These are phyloP conservation scores for Thera obeliscata DNA, from an alignment of 2,888 invertebrate genomes.

Conservation along the genomic window DNA sequence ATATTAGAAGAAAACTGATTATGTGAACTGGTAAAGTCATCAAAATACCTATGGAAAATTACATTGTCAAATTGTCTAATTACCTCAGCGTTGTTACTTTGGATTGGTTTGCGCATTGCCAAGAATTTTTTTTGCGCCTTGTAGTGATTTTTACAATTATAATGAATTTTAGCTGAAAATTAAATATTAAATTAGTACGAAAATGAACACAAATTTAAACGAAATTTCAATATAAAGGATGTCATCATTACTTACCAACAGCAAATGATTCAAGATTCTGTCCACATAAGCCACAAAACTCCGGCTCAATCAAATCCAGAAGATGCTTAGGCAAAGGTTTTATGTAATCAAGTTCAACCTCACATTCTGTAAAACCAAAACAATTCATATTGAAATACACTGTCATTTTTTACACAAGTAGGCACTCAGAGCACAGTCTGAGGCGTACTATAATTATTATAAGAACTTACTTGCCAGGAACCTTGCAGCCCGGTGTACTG, in stretches of 20 bases:
- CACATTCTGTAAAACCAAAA: conserved; percentile 57
- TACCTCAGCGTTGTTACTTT: conserved; percentile 57
- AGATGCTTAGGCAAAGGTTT: conserved; percentile 60
- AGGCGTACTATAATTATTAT: neutral
- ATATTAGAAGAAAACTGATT: conserved; percentile 22
- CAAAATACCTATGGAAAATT: conserved; percentile 67
- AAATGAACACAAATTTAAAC: neutral
- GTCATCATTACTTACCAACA: conserved; percentile 53
- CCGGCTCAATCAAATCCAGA: conserved; percentile 55
- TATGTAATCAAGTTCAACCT: conserved; percentile 54
- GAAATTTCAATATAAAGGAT: neutral
- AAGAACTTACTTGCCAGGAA: conserved; percentile 60
- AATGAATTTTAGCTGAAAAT: conserved; percentile 74
- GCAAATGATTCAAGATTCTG: conserved; percentile 52
- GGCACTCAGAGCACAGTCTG: neutral
- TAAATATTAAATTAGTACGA: conserved; percentile 7
- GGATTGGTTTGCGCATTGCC: conserved; percentile 41
- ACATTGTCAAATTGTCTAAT: conserved; percentile 68
- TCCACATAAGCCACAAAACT: conserved; percentile 67
- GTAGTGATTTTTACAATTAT: conserved; percentile 68
- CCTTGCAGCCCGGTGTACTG: conserved; percentile 31
- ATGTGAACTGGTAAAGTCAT: conserved; percentile 62
- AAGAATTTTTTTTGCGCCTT: conserved; percentile 71
- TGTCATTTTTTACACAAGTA: neutral
- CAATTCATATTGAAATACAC: neutral